Base-by-base conservation (phyloP, 2,113 vertebrate species). In the Hippocampus barbouri region DNA sequence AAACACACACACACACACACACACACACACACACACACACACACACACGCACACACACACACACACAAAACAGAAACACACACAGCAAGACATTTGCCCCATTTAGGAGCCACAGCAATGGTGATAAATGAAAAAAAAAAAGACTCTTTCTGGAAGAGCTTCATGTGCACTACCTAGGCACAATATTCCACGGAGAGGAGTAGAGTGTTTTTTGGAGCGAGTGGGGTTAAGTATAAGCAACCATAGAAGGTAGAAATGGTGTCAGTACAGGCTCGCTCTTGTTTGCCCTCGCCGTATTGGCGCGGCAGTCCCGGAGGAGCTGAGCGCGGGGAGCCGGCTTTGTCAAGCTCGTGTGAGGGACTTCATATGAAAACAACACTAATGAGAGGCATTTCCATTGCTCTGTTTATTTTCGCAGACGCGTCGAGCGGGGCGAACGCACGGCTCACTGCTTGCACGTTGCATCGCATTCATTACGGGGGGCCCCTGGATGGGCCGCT, bases 291-390 rank as follows among this genome's bases (percentile, higher is more conserved):
- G 80, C 88, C 77, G 86, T 89, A 83, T 88, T 87, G 85, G 89
- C 88, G 88, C 82, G 79, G 77, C 73, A 82, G 85, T 90, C 90
- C 89, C 90, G 1, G 73, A 88, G 90, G 90, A 89, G 79, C 83
- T 85, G 47, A 76, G 80, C 77, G 70, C 85, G 74, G 86, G 85
- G 88, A 88, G 86, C 85, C 67, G 84, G 88, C 85, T 91, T 90
- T 88, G 88, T 90, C 89, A 89, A 89, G 87, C 88, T 90, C 88
- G 89, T 91, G 89, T 89, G 83, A 85, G 88, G 87, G 89, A 89
- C 88, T 90, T 90, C 88, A 89, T 89, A 91, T 89, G 89, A 91
- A 90, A 90, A 90, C 88, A 91, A 86, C 89, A 90, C 90, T 91
- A 91, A 91, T 91, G 90, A 91, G 90, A 90, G 87, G 86, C 88